A percentile compares a stretch with the other conserved stretches of the same genome.
Conservation (phyloP, 1,140 invertebrate species). For the Caerostris darwini region DNA sequence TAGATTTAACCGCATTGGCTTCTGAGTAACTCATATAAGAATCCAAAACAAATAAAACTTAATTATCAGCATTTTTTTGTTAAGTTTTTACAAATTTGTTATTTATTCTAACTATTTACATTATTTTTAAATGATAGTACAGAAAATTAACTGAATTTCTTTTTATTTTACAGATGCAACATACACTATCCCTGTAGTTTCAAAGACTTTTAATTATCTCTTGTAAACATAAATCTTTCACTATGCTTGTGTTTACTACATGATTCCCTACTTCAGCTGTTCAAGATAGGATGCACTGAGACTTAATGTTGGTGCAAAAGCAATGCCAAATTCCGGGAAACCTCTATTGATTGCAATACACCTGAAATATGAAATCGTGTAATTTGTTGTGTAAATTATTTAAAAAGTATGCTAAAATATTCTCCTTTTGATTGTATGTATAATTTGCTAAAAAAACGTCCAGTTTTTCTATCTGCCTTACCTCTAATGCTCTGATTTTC, state of each 20-base stretch:
- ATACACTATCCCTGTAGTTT: conserved; percentile 59
- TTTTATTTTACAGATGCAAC: conserved; percentile 45
- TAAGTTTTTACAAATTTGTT: no score
- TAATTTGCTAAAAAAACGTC: conserved; percentile 58
- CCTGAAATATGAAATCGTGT: conserved; percentile 53
- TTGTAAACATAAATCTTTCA: conserved; percentile 58
- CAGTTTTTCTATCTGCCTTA: conserved; percentile 72
- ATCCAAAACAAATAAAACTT: no score
- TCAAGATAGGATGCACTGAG: not conserved
- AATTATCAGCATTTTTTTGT: no score
- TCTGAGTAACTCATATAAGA: no score
- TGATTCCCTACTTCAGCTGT: conserved; percentile 55
- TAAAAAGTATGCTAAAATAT: conserved; percentile 43
- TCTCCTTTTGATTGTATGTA: conserved; percentile 5
- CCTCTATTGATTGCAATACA: not conserved
- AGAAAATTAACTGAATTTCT: not conserved
- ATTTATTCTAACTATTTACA: no score
- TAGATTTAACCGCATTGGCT: no score
- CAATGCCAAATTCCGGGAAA: not conserved
- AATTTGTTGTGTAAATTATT: conserved; percentile 21
- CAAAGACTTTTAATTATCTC: conserved; percentile 32
- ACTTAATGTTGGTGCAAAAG: conserved; percentile 1
- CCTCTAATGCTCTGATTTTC: not conserved
- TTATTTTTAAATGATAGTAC: not conserved
- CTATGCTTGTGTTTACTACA: not conserved